Evolutionary conservation across 1,140 invertebrate species (phyloP).

Genomic region (Polypedilum vanderplanki): DNA sequence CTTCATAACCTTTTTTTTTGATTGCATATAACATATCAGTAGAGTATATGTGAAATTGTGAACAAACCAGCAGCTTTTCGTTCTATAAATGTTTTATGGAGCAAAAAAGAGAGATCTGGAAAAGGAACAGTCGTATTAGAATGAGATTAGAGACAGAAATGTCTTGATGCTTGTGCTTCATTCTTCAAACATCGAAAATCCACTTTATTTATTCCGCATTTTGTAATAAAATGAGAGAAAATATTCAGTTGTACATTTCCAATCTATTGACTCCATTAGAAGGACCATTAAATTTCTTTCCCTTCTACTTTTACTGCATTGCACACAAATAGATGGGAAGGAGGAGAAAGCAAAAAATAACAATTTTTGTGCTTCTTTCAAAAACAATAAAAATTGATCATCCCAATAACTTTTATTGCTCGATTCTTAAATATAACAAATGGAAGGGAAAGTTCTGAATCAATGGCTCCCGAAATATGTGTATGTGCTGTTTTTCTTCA

Average conservation of each 20-base stretch:
- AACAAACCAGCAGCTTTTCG: too few relatives aligned
- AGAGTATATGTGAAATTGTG: too few relatives aligned
- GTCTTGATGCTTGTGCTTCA: too few relatives aligned
- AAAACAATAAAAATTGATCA: slow-evolving; percentile 28
- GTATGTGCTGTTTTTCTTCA: background rate
- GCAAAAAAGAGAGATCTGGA: too few relatives aligned
- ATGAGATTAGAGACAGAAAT: too few relatives aligned
- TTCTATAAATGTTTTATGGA: too few relatives aligned
- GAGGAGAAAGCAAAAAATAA: background rate
- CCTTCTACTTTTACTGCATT: background rate
- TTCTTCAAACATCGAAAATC: background rate
- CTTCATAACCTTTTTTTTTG: too few relatives aligned
- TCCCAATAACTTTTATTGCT: slow-evolving; percentile 25
- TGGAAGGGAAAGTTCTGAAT: slow-evolving; percentile 7
- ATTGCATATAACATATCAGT: too few relatives aligned
- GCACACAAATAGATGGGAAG: background rate
- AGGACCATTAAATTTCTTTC: slow-evolving; percentile 19
- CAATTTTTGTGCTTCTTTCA: slow-evolving; percentile 15
- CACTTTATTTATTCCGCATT: background rate
- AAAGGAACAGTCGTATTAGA: too few relatives aligned
- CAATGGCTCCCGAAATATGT: background rate
- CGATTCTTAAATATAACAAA: background rate
- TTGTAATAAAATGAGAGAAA: background rate
- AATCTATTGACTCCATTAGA: slow-evolving; percentile 28
- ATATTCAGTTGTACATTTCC: slow-evolving; percentile 23